Evolutionary conservation across 2,113 vertebrate species (phyloP).

Genomic region (Lophura nycthemera): DNA sequence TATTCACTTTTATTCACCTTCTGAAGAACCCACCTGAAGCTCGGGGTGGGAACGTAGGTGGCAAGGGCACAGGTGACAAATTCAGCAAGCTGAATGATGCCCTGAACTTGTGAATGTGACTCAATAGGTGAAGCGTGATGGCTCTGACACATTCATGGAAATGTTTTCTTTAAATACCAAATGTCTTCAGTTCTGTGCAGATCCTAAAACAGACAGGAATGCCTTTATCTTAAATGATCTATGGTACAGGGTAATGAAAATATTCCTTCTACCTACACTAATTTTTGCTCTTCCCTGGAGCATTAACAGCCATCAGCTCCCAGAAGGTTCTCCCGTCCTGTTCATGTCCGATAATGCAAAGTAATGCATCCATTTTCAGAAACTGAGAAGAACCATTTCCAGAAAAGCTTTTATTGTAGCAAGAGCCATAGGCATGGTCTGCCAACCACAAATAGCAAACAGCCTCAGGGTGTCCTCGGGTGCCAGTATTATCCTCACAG

Average conservation of each 20-base stretch:
- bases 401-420: not conserved
- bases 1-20: slow-evolving; percentile 17
- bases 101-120: not conserved
- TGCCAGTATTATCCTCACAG: not conserved
- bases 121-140: not conserved
- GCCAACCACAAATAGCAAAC: not conserved
- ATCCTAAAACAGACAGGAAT: not conserved
- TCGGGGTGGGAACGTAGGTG: not conserved
- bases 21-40: slow-evolving; percentile 24
- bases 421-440: not conserved
- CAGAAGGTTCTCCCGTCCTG: not conserved
- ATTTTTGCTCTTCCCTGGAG: not conserved
- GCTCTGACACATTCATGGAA: not conserved
- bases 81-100: not conserved
- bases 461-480: not conserved
- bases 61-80: not conserved
- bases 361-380: not conserved
- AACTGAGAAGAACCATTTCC: not conserved
- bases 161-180: not conserved
- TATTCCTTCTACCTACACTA: not conserved
- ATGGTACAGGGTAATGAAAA: not conserved
- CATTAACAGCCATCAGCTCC: not conserved
- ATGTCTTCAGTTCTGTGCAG: not conserved
- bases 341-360: not conserved
- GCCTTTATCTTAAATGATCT: not conserved